Evolutionary conservation across 2,797 vertebrate genomes (phyloP).

Genomic region (Poeciliopsis gracilis): DNA sequence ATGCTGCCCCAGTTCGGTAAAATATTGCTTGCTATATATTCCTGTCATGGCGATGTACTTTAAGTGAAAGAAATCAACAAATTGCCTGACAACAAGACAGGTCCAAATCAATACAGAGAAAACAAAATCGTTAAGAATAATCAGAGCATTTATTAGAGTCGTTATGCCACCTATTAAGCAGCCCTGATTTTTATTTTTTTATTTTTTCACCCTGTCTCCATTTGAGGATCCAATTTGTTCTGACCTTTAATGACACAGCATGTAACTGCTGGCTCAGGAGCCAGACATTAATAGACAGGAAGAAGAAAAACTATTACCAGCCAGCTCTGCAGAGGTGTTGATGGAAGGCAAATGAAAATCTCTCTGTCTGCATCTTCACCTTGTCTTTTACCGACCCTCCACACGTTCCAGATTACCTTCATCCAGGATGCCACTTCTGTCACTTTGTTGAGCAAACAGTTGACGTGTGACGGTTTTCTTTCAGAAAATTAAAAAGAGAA

Average conservation of each 20-base stretch:
- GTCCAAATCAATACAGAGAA: conserved; percentile 67
- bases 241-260: conserved; percentile 79
- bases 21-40: conserved; percentile 3
- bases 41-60: conserved; percentile 7
- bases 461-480: conserved; percentile 29
- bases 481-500: conserved; percentile 45
- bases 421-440: conserved; percentile 57
- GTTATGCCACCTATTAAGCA: conserved; percentile 65
- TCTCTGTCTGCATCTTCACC: conserved; percentile 46
- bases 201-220: conserved; percentile 67
- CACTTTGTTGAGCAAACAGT: conserved; percentile 39
- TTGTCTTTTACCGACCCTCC: conserved; percentile 38
- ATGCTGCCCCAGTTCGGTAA: conserved; percentile 8
- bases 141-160: conserved; percentile 79
- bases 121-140: conserved; percentile 81
- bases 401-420: conserved; percentile 35
- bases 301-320: conserved; percentile 69
- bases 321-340: conserved; percentile 60
- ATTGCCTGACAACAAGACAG: conserved; percentile 61
- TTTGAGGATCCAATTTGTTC: conserved; percentile 74
- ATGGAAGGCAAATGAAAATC: conserved; percentile 54
- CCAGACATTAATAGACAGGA: conserved; percentile 76
- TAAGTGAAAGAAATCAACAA: conserved; percentile 41
- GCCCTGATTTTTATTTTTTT: conserved; percentile 32
- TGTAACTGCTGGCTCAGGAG: conserved; percentile 71